These are phyloP conservation scores for Hipposideros larvatus DNA, from an alignment of 2,797 vertebrate species.

Conservation along the genomic window DNA sequence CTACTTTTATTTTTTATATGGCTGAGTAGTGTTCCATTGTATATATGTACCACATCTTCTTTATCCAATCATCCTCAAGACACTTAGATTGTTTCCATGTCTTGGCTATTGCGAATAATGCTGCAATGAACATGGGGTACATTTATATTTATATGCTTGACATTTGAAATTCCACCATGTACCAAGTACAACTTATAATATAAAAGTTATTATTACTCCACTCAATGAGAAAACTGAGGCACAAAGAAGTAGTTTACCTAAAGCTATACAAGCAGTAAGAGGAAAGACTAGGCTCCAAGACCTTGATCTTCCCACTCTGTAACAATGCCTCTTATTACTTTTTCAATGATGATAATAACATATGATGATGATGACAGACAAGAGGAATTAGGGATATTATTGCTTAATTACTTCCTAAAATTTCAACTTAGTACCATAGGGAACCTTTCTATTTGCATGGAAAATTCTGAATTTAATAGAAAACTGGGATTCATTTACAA, in stretches of 20 bases:
- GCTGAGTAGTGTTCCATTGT: neutral
- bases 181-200: neutral
- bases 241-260: conserved; percentile 1
- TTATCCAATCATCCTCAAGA: neutral
- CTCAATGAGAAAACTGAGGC: conserved; percentile 41
- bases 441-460: neutral
- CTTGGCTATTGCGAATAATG: neutral
- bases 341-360: neutral
- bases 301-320: neutral
- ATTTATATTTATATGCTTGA: neutral
- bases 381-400: neutral
- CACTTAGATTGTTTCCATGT: neutral
- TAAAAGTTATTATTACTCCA: neutral
- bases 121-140: neutral
- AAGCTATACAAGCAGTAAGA: neutral
- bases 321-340: neutral
- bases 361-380: neutral
- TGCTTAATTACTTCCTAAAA: conserved; percentile 25
- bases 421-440: neutral
- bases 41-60: neutral
- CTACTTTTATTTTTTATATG: neutral
- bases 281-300: neutral
- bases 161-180: neutral
- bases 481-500: conserved; percentile 47
- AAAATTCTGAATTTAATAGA: conserved; percentile 60